A percentile compares a stretch with the other conserved stretches of the same genome.
These are phyloP conservation scores for Phataginus tricuspis DNA, from an alignment of 2,797 vertebrate species.

Conservation along the genomic window DNA sequence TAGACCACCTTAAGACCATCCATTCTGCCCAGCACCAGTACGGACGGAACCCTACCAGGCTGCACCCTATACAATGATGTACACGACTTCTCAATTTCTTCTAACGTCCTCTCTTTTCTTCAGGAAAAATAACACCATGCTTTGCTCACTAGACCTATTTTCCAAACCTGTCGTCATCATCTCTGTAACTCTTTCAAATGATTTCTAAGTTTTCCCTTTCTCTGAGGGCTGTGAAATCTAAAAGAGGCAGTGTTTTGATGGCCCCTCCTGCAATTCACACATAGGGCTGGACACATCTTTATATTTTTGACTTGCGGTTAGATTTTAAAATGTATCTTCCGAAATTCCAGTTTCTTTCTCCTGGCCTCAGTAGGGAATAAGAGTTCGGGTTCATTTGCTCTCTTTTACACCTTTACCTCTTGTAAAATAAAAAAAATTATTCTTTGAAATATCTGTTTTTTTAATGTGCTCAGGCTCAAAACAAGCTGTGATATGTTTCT, in stretches of 20 bases:
- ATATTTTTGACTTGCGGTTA: not conserved
- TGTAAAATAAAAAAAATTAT: not conserved
- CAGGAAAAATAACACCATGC: not conserved
- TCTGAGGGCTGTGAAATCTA: not conserved
- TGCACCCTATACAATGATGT: accelerated
- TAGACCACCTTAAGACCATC: not conserved
- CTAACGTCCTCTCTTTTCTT: not conserved
- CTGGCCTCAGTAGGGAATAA: not conserved
- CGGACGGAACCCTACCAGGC: accelerated
- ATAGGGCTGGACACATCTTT: not conserved
- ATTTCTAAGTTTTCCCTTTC: not conserved
- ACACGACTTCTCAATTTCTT: accelerated
- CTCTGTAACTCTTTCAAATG: not conserved
- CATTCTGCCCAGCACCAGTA: not conserved
- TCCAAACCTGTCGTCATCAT: not conserved
- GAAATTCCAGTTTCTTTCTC: not conserved
- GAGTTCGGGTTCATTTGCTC: not conserved
- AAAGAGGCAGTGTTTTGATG: not conserved
- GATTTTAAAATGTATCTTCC: not conserved
- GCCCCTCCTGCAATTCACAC: not conserved
- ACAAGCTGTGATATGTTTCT: not conserved
- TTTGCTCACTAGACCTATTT: not conserved
- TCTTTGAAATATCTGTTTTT: not conserved
- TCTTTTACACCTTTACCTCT: not conserved
- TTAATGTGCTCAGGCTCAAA: not conserved